Conservation (phyloP, 2,113 vertebrate genomes). For the Proteles cristata region DNA sequence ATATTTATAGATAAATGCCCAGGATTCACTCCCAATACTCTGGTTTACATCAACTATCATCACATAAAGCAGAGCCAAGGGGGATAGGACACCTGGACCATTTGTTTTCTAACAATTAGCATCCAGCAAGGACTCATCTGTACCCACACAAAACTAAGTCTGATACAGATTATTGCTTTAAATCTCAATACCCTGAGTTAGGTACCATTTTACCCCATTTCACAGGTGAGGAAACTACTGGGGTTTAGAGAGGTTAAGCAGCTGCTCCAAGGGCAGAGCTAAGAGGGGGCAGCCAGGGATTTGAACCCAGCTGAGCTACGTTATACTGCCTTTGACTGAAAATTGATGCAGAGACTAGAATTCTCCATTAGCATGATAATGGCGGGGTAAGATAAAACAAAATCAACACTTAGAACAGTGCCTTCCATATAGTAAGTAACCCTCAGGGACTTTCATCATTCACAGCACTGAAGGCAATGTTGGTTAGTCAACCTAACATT, state of each 20-base stretch:
- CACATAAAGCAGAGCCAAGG: background rate
- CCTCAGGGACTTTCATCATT: background rate
- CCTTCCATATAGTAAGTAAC: background rate
- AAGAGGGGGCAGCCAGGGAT: background rate
- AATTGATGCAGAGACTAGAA: background rate
- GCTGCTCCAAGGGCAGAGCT: background rate
- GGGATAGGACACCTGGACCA: background rate
- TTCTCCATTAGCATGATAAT: background rate
- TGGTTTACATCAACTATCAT: background rate
- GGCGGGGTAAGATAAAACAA: background rate
- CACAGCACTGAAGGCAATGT: background rate
- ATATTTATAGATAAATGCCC: background rate
- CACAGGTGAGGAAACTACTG: background rate
- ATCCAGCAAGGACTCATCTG: background rate
- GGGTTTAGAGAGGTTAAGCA: background rate
- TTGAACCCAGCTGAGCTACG: background rate
- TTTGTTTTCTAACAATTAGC: background rate
- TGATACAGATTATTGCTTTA: background rate
- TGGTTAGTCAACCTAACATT: background rate
- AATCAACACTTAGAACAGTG: background rate
- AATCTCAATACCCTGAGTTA: background rate
- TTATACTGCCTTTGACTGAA: background rate
- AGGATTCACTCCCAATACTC: background rate
- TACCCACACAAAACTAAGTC: background rate
- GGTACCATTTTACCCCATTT: background rate